phyloP scores from a whole-genome alignment of 2,888 invertebrate genomes.

The Lordiphosa fenestrarum region DNA sequence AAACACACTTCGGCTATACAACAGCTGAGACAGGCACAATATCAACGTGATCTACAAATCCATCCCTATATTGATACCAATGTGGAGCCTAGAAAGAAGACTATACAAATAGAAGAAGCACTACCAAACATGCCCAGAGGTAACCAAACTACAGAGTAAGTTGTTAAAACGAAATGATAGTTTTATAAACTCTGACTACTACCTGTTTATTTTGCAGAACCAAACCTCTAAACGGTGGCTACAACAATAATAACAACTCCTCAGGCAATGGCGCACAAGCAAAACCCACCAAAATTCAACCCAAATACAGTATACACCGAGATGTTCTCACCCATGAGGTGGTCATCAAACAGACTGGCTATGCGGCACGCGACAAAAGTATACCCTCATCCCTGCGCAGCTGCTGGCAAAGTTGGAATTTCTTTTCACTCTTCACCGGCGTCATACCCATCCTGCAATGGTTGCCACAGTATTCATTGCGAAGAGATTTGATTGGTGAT shows the following conservation, averaged over 20 bases:
- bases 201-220: slow-evolving; percentile 43
- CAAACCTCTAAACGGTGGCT: slow-evolving; percentile 62
- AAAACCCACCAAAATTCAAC: slow-evolving; percentile 71
- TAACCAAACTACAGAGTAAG: slow-evolving; percentile 70
- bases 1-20: slow-evolving; percentile 12
- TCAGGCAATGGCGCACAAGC: slow-evolving; percentile 44
- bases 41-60: slow-evolving; percentile 41
- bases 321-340: slow-evolving; percentile 77
- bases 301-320: slow-evolving; percentile 76
- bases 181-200: neutral
- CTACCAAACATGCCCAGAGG: slow-evolving; percentile 60
- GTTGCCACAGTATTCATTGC: slow-evolving; percentile 84
- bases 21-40: slow-evolving; percentile 30
- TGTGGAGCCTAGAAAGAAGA: slow-evolving; percentile 46
- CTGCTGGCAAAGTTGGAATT: slow-evolving; percentile 74
- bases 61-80: slow-evolving; percentile 67
- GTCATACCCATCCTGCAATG: slow-evolving; percentile 83
- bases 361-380: slow-evolving; percentile 78
- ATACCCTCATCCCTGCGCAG: slow-evolving; percentile 69
- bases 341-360: slow-evolving; percentile 78
- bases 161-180: neutral
- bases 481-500: slow-evolving; percentile 85
- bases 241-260: slow-evolving; percentile 43
- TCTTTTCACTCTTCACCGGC: slow-evolving; percentile 74
- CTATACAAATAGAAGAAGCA: slow-evolving; percentile 18